phyloP scores from a whole-genome alignment of 2,888 invertebrate genomes.

The Amphipoea oculea region DNA sequence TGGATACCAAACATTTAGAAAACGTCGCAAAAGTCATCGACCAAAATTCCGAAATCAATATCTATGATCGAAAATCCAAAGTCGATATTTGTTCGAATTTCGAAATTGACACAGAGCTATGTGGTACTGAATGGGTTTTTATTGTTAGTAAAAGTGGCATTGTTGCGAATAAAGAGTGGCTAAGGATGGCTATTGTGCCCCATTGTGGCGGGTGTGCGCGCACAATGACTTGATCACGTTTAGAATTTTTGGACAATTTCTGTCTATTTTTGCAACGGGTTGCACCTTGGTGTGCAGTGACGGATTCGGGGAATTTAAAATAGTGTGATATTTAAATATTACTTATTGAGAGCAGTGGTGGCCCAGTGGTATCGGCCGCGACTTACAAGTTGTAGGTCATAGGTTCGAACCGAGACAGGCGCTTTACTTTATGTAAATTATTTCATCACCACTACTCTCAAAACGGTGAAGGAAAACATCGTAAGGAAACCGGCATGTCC shows the following conservation, averaged over 20 bases:
- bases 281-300: conserved; percentile 86
- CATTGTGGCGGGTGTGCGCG: conserved; percentile 89
- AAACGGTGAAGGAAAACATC: no score
- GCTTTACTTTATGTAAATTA: no score
- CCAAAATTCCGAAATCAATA: conserved; percentile 24
- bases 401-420: no score
- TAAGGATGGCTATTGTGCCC: conserved; percentile 88
- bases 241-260: conserved; percentile 89
- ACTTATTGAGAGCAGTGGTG: neutral
- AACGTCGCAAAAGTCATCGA: conserved; percentile 65
- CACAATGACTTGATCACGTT: conserved; percentile 87
- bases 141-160: conserved; percentile 88
- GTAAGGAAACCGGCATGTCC: no score
- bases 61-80: conserved; percentile 26
- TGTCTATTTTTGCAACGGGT: conserved; percentile 89
- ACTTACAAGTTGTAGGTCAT: no score
- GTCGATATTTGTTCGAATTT: conserved; percentile 52
- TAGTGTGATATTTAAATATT: neutral
- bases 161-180: conserved; percentile 88
- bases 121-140: conserved; percentile 55
- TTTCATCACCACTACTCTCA: no score
- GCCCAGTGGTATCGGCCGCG: no score
- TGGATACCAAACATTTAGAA: conserved; percentile 65
- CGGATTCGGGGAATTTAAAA: conserved; percentile 67
- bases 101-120: conserved; percentile 53